Base-by-base conservation (phyloP, 30 jellyfish, hydroid and myxozoan genomes). In the Sanderia malayensis region DNA sequence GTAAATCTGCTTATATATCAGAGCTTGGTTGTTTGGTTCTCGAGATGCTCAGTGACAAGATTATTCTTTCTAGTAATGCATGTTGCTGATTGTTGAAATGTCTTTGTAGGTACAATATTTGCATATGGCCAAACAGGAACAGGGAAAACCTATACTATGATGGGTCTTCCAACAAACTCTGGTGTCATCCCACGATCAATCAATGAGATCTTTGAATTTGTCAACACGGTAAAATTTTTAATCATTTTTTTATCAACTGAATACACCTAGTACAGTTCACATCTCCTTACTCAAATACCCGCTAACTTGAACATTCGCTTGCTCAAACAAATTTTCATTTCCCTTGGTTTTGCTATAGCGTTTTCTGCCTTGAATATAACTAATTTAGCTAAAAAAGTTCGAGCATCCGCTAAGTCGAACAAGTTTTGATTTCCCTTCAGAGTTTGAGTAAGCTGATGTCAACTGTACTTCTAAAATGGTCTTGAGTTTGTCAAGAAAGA, bases 51-150 rank as follows among this genome's bases (percentile, higher is more conserved):
- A 4, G 4, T n/a, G 26, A 8, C 8, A 7, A 31, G 68, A 9
- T 66, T 18, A 70, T 46, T 45, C 25, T 21, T 46, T 21, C 15
- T 20, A 26, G 15, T 7, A 25, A 20, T 2, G 47, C 27, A 24
- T 0, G n/a, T n/a, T 52, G 23, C 30, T 26, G 1, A 24, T n/a
- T 22, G 61, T 1, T 18, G 45, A 31, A 15, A 20, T 49, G 18
- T n/a, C 6, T 32, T 32, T 44, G 20, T 23, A 86, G 96, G 96
- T 11, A 88, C 97, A 1, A 70, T 88, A 3, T 88, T 88, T 69
- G 97, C 97, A 1, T 88, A 88, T 61, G 97, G 97, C 8, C 97
- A 88, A 41, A 88, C 95, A 1, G 97, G 95, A 18, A 73, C 97
- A 0, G 97, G 97, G 33, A 89, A 89, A 59, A 89, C 97, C 17